Evolutionary conservation across 2,113 vertebrate species (phyloP).

Genomic region (Campylomormyrus tamandua): DNA sequence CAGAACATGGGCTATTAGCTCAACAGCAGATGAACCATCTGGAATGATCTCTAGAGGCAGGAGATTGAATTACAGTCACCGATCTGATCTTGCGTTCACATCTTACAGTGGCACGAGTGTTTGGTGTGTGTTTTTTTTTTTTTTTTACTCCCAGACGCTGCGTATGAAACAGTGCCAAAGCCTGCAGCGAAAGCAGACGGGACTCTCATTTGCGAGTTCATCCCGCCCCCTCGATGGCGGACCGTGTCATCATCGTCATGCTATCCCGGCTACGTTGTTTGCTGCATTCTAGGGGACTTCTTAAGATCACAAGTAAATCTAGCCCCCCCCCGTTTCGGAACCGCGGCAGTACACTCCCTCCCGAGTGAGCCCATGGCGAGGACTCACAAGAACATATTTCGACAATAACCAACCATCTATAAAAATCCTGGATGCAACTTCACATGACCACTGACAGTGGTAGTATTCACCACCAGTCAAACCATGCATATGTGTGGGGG

Average conservation of each 20-base stretch:
- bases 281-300: constrained; percentile 38
- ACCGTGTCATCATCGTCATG: constrained; percentile 10
- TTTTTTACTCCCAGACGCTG: neutral
- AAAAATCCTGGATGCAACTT: neutral
- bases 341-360: neutral
- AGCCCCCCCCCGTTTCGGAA: constrained; percentile 33
- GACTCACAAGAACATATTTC: neutral
- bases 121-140: neutral
- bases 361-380: too few species aligned
- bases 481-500: neutral
- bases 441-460: neutral
- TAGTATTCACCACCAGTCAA: neutral
- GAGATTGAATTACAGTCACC: neutral
- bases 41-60: neutral
- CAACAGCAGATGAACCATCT: neutral
- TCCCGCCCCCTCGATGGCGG: neutral
- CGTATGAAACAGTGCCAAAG: neutral
- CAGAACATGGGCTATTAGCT: neutral
- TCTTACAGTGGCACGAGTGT: neutral
- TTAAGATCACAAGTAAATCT: constrained; percentile 51
- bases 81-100: constrained; percentile 6
- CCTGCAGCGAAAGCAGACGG: neutral
- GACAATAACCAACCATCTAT: neutral
- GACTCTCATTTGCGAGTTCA: neutral
- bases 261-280: constrained; percentile 41